Conservation (phyloP, 1,140 invertebrate genomes). For the Zophobas atratus region DNA sequence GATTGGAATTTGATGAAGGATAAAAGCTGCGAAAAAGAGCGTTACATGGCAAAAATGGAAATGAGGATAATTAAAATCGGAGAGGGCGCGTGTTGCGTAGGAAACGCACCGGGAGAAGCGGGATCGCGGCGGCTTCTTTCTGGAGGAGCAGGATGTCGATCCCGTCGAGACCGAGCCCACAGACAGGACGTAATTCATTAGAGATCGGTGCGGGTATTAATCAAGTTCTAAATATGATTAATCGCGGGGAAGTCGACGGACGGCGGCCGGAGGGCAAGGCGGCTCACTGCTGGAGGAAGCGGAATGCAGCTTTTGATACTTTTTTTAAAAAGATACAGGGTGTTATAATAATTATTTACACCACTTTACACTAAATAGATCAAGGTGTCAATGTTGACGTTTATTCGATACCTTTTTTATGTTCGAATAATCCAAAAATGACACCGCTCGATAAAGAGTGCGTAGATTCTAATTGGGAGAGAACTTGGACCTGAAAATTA, state of each 20-base stretch:
- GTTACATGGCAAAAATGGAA: conserved; percentile 53
- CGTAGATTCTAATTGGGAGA: too few relatives aligned
- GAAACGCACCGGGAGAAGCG: conserved; percentile 15
- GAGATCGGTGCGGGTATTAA: conserved; percentile 8
- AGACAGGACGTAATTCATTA: conserved; percentile 31
- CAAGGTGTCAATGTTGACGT: too few relatives aligned
- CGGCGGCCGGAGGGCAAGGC: not conserved
- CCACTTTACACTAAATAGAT: too few relatives aligned
- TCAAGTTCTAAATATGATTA: conserved; percentile 27
- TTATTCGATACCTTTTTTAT: too few relatives aligned
- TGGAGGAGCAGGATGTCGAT: not conserved
- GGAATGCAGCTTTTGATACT: too few relatives aligned
- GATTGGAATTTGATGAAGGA: conserved; percentile 57
- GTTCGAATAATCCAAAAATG: too few relatives aligned
- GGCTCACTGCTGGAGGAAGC: too few relatives aligned
- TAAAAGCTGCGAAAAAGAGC: conserved; percentile 51
- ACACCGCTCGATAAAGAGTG: too few relatives aligned
- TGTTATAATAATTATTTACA: too few relatives aligned
- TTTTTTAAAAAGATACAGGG: too few relatives aligned
- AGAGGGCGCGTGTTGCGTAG: conserved; percentile 28
- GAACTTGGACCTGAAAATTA: too few relatives aligned
- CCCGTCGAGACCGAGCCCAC: not conserved
- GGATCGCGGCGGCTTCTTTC: not conserved
- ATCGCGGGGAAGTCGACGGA: not conserved
- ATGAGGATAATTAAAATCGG: conserved; percentile 56